phyloP scores from a whole-genome alignment of 2,113 vertebrate species.

The Ursus arctos region DNA sequence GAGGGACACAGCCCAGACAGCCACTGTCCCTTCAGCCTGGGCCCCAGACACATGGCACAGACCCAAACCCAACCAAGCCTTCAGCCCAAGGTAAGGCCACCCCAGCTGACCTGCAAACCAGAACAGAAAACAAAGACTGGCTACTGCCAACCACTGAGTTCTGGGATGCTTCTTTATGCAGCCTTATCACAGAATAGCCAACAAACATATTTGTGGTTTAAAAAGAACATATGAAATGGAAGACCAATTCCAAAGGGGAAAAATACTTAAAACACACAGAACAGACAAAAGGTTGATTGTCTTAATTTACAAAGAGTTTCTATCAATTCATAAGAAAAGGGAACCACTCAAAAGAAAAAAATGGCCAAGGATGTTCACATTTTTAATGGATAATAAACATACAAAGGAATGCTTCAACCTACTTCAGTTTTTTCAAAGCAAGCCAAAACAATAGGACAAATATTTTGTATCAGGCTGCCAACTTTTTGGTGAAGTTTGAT shows the following conservation, averaged over 20 bases:
- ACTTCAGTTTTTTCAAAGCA: background rate
- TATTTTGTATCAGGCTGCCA: background rate
- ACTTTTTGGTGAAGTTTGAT: background rate
- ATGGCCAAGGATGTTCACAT: background rate
- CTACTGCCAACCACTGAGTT: background rate
- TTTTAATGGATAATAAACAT: background rate
- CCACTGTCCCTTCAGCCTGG: background rate
- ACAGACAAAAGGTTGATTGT: background rate
- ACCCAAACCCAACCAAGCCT: background rate
- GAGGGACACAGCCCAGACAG: background rate
- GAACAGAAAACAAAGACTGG: background rate
- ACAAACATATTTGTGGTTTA: background rate
- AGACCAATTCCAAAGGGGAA: background rate
- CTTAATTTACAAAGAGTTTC: background rate
- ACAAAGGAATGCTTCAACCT: background rate
- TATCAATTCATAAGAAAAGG: slow-evolving; percentile 1
- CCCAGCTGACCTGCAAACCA: background rate
- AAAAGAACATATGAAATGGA: background rate
- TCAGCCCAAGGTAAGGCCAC: background rate
- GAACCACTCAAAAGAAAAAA: background rate
- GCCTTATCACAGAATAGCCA: background rate
- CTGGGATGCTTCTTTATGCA: background rate
- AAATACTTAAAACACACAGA: background rate
- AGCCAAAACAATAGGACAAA: background rate
- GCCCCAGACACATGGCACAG: background rate